Conservation (phyloP, 2,888 invertebrate species). For the Drosophila aldrichi region DNA sequence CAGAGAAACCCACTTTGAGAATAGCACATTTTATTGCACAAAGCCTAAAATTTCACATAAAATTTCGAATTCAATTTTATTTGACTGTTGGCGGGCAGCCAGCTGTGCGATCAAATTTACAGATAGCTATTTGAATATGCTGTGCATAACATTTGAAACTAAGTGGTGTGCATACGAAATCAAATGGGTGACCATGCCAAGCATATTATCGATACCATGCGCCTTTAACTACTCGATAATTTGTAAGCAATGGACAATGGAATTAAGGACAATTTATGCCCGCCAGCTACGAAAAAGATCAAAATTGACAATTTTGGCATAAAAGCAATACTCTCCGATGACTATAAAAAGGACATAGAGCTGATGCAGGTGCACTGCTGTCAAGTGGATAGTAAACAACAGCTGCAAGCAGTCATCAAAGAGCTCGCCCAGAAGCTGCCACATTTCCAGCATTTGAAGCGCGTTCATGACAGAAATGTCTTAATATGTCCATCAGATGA, state of each 20-base stretch:
- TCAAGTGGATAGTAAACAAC: constrained; percentile 87
- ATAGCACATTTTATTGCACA: constrained; percentile 23
- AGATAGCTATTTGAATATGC: background rate
- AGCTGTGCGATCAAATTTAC: background rate
- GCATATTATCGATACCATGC: background rate
- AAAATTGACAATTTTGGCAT: constrained; percentile 62
- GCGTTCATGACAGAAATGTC: constrained; percentile 88
- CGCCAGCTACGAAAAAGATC: constrained; percentile 53
- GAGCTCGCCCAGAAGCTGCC: constrained; percentile 87
- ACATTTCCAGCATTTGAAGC: constrained; percentile 90
- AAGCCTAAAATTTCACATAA: background rate
- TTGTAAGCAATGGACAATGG: background rate
- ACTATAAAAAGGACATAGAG: constrained; percentile 86
- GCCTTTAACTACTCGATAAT: constrained; percentile 2
- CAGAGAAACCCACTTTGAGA: constrained; percentile 27
- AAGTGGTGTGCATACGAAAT: background rate
- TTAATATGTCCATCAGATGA: constrained; percentile 86
- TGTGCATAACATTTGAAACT: background rate
- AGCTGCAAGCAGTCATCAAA: constrained; percentile 88
- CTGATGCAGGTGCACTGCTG: constrained; percentile 88
- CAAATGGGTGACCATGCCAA: background rate
- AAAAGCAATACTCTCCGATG: constrained; percentile 87
- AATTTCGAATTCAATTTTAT: constrained; percentile 10
- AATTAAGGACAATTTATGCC: constrained; percentile 33
- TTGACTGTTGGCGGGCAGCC: constrained; percentile 22